A percentile compares a stretch with the other conserved stretches of the same genome.
Conservation (phyloP, 1,140 invertebrate genomes). For the Macrobrachium nipponense region DNA sequence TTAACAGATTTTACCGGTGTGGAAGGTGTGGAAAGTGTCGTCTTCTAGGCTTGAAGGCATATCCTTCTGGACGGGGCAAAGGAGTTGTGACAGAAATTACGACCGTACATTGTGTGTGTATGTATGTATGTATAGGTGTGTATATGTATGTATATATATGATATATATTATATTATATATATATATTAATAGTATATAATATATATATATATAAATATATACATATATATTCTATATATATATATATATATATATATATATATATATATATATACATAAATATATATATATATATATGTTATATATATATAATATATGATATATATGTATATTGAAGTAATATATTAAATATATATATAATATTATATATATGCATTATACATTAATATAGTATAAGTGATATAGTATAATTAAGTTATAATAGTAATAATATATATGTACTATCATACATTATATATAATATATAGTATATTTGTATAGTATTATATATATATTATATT, state of each 20-base stretch:
- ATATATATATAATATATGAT: not conserved
- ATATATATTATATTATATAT: not conserved
- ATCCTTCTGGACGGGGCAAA: too few species aligned
- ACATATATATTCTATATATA: constrained; percentile 8
- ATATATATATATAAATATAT: not conserved
- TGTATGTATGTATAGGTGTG: constrained; percentile 14
- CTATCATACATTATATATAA: too few species aligned
- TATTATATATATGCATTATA: too few species aligned
- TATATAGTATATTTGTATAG: too few species aligned
- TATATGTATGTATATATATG: not conserved
- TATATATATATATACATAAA: not conserved
- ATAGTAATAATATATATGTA: too few species aligned
- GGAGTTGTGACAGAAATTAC: too few species aligned
- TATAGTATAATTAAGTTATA: too few species aligned
- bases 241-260: constrained; percentile 2
- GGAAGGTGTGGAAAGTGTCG: too few species aligned
- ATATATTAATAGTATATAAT: not conserved
- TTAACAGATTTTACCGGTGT: too few species aligned
- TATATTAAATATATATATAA: not conserved
- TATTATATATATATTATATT: too few species aligned
- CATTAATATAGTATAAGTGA: too few species aligned
- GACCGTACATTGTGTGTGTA: not conserved
- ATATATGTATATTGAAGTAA: not conserved
- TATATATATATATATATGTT: not conserved
- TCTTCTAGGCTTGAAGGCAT: too few species aligned